Conservation (phyloP, 1,140 invertebrate species). For the Battus philenor region DNA sequence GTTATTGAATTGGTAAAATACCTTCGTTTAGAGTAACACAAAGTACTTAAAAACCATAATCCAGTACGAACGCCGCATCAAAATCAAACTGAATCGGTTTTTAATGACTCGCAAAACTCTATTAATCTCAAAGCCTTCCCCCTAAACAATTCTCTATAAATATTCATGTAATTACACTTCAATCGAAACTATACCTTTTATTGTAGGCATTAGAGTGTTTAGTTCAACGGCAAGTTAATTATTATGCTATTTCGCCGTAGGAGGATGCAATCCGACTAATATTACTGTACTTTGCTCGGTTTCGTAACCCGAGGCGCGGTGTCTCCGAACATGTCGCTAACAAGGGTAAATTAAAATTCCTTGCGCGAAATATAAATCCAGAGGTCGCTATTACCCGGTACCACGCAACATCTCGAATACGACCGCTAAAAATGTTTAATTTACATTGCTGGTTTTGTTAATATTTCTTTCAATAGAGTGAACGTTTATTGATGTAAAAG, state of each 20-base stretch:
- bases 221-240: neutral
- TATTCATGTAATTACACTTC: slow-evolving; percentile 5
- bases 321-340: slow-evolving; percentile 36
- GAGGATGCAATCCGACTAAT: slow-evolving; percentile 15
- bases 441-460: slow-evolving; percentile 22
- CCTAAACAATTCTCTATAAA: slow-evolving; percentile 5
- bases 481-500: too few relatives aligned
- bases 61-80: too few relatives aligned
- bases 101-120: slow-evolving; percentile 6
- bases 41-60: too few relatives aligned
- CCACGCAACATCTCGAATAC: slow-evolving; percentile 20
- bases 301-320: slow-evolving; percentile 29
- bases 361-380: slow-evolving; percentile 28
- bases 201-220: too few relatives aligned
- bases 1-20: too few relatives aligned
- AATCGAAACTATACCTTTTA: too few relatives aligned
- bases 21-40: too few relatives aligned
- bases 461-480: too few relatives aligned
- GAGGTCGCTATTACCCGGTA: slow-evolving; percentile 2
- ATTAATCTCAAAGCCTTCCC: neutral
- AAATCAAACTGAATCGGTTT: slow-evolving; percentile 6
- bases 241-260: slow-evolving; percentile 1
- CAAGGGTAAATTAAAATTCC: slow-evolving; percentile 57
- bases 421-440: neutral
- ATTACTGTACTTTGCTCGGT: slow-evolving; percentile 27